Evolutionary conservation across 2,888 invertebrate genomes (phyloP), one percentile per base, ranked within the genome.

Genomic region (Nephrocerus scutellatus): DNA sequence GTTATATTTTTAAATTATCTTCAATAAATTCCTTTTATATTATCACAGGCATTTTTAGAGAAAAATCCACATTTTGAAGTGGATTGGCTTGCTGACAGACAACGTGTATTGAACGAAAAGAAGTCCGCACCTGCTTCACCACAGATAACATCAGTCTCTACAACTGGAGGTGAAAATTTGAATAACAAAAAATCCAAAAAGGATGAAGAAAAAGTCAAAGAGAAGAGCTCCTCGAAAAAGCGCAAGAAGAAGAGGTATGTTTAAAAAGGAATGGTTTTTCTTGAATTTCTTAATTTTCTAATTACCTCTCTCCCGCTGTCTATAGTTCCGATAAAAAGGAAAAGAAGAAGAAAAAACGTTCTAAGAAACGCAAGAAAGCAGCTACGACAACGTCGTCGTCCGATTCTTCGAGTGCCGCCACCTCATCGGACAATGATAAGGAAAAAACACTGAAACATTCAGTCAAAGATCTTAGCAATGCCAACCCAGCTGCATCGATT

Each of bases 41-140:
- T 40, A 46, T 19, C 63, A 18, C 59, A 89, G 88, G 78, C 79
- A 56, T 88, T 84, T 59, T 78, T 85, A 13, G 82, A 83, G 45
- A 82, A 85, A 62, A 87, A 87, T 68, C 86, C 88, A 0, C 84
- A 85, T 54, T 89, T 87, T 82, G 89, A 90, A 63, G 80, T 81
- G 1, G 85, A 87, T 56, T 89, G 88, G 87, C 74, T 84, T 70
- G 80, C 80, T 7, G 87, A 87, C 63, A 74, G 89, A 5, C 85
- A 83, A 54, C 80, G 79, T 51, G 79, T 82, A 0, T 75, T 76
- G 44, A 77, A 77, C 51, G 74, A 56, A 60, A 68, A 37, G 60
- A 50, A 73, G 70, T 44, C 46, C 6, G 44, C 43, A 19, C 54
- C 56, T 7, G 52, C 55, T 31, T 57, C 58, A 8, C 56, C 53